These are phyloP conservation scores for Temnothorax ravouxi DNA, from an alignment of 2,888 invertebrate genomes.

Conservation along the genomic window DNA sequence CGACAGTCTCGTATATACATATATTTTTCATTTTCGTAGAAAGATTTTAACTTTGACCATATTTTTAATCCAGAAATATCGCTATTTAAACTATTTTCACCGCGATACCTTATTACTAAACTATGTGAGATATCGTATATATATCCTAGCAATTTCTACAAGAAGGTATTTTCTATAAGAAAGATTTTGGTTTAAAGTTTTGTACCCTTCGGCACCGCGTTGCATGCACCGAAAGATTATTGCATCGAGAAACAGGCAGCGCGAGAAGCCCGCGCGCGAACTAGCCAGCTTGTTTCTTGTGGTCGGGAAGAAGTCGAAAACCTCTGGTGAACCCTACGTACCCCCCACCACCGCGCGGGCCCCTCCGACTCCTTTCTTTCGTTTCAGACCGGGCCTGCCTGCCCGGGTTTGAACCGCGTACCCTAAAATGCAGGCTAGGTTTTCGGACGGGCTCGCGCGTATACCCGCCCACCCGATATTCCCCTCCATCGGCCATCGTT, in stretches of 20 bases:
- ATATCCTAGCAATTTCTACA: background rate
- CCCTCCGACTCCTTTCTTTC: constrained; percentile 57
- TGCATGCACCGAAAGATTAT: constrained; percentile 14
- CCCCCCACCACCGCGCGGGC: constrained; percentile 81
- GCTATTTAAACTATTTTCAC: background rate
- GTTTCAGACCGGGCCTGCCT: constrained; percentile 77
- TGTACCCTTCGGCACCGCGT: background rate
- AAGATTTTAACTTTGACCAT: background rate
- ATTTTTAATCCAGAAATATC: background rate
- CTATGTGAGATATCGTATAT: background rate
- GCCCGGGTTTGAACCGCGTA: constrained; percentile 77
- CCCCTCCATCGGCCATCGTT: constrained; percentile 76
- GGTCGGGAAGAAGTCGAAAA: constrained; percentile 85
- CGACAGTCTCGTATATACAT: background rate
- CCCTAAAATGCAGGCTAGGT: constrained; percentile 85
- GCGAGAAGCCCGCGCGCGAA: constrained; percentile 66
- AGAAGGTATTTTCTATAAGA: background rate
- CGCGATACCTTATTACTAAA: background rate
- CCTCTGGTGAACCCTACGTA: constrained; percentile 86
- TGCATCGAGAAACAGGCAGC: constrained; percentile 36
- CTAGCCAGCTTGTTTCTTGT: constrained; percentile 82
- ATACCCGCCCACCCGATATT: constrained; percentile 71
- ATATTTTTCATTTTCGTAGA: background rate
- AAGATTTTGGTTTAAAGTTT: constrained; percentile 6
- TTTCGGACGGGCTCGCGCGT: constrained; percentile 76